Conservation (phyloP, 2,113 vertebrate species). For the Neoarius graeffei region DNA sequence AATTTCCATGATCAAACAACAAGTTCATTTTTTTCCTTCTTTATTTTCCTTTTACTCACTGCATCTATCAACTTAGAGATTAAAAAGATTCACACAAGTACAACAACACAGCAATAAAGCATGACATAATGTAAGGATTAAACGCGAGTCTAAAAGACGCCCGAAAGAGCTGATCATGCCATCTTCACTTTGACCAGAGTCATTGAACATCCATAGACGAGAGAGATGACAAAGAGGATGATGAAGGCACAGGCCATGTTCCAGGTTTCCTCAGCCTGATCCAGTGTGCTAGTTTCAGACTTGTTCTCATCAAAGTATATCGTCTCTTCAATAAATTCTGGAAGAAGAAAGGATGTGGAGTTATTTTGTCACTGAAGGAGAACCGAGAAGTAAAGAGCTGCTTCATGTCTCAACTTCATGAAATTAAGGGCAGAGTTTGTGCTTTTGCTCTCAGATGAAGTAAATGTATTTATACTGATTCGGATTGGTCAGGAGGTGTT, state of each 20-base stretch:
- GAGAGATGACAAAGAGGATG: slow-evolving; percentile 61
- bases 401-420: not conserved
- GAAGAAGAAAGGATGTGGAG: not conserved
- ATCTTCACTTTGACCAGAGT: slow-evolving; percentile 69
- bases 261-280: slow-evolving; percentile 60
- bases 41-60: not conserved
- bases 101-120: too few relatives aligned
- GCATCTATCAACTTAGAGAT: not conserved
- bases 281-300: slow-evolving; percentile 37
- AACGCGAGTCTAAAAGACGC: not conserved
- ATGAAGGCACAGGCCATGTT: slow-evolving; percentile 64
- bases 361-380: not conserved
- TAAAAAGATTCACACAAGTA: not conserved
- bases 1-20: not conserved
- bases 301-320: slow-evolving; percentile 41
- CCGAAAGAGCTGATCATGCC: slow-evolving; percentile 5
- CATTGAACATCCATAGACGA: slow-evolving; percentile 58
- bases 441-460: not conserved
- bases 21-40: not conserved
- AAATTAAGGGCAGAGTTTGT: not conserved
- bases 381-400: not conserved
- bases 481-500: not conserved
- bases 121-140: too few relatives aligned
- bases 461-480: not conserved
- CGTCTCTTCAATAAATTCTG: slow-evolving; percentile 36